Base-by-base conservation (phyloP, 2,888 invertebrate genomes). In the Emmelina monodactyla region DNA sequence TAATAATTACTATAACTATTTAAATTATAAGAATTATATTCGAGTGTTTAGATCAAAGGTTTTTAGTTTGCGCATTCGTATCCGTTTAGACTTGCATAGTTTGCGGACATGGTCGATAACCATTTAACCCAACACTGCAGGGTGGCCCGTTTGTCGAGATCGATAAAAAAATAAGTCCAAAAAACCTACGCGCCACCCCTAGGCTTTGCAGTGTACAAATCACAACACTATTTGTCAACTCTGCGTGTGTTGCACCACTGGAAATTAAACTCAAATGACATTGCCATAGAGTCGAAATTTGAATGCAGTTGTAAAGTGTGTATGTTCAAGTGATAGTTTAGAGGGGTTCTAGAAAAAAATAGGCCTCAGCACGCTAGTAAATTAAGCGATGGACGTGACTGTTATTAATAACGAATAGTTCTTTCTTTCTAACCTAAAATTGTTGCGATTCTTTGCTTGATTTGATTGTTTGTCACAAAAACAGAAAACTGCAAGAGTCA, bases 111-210 rank as follows among this genome's bases (percentile, higher is more conserved):
- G 6, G 25, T 11, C 25, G 25, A 25, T 25, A 25, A 25, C 29
- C 29, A 29, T 22, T 32, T 34, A 37, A 38, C 39, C 37, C 40
- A 31, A 37, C 28, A 13, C 32, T 16, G 31, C 16, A 12, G 37
- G 28, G 29, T 14, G 52, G 52, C 47, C 51, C 55, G 50, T 54
- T 49, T 51, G 48, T 42, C 40, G 44, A 51, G 57, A 42, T 58
- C 60, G 59, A 57, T 61, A 57, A 55, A 55, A 58, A 58, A 57
- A 56, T 50, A 55, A 55, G 51, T 45, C 46, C 56, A 70, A 75
- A 75, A 70, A 62, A 55, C 48, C 47, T 43, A 39, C 53, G 56
- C 60, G 59, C 72, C 70, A 70, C 75, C 75, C 76, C 76, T 71
- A 69, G 73, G 70, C 71, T 55, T 25, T 25, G 29, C 29, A 29